These are phyloP conservation scores for Harpalus rufipes DNA, from an alignment of 2,888 invertebrate species.

Conservation along the genomic window DNA sequence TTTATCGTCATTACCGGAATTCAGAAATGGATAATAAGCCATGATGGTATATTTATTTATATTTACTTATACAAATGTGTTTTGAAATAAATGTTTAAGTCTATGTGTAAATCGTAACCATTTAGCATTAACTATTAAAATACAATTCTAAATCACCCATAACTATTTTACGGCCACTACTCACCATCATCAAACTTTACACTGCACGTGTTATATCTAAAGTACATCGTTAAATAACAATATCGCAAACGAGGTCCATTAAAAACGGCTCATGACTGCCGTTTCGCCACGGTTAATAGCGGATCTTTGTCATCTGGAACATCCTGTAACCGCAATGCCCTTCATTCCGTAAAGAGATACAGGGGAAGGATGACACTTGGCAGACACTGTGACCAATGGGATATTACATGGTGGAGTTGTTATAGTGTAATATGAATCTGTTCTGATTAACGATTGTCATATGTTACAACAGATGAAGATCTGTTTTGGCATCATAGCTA, in stretches of 20 bases:
- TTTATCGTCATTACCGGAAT: too few relatives aligned
- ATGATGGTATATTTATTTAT: too few relatives aligned
- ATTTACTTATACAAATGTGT: too few relatives aligned
- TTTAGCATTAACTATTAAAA: too few relatives aligned
- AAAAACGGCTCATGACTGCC: conserved; percentile 56
- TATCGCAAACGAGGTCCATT: conserved; percentile 62
- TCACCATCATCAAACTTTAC: conserved; percentile 13
- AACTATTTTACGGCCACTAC: background rate
- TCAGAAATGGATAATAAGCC: too few relatives aligned
- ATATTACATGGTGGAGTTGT: conserved; percentile 12
- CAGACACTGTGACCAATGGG: conserved; percentile 52
- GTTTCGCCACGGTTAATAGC: conserved; percentile 60
- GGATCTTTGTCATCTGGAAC: conserved; percentile 63
- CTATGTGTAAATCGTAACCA: too few relatives aligned
- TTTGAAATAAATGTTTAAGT: too few relatives aligned
- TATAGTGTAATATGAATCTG: conserved; percentile 28
- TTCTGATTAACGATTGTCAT: conserved; percentile 39
- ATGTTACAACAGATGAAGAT: conserved; percentile 6
- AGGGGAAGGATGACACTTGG: conserved; percentile 34
- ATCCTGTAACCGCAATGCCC: conserved; percentile 50
- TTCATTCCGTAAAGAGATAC: conserved; percentile 21
- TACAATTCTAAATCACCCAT: background rate
- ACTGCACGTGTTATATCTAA: conserved; percentile 25
- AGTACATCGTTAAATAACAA: conserved; percentile 64
- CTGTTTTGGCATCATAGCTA: background rate